Percentiles rank a stretch among this genome's conserved stretches.
These are phyloP conservation scores for Drosophila testacea DNA, from an alignment of 2,888 invertebrate genomes.

Conservation along the genomic window DNA sequence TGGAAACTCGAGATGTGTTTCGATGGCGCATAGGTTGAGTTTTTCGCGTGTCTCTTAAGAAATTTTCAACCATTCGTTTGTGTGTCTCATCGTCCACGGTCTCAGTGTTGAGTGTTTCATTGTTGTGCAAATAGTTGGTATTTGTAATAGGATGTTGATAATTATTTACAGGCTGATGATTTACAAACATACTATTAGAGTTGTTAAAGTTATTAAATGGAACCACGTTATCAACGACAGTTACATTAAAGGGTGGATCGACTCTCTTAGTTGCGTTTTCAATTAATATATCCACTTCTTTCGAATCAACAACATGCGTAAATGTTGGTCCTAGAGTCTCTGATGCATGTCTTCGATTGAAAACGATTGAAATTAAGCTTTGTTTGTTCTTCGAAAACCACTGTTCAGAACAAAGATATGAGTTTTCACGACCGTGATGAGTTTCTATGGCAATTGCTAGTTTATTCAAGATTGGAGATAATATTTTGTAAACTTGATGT, in stretches of 20 bases:
- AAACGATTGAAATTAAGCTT: constrained; percentile 88
- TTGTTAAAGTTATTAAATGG: neutral
- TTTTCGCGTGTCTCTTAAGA: constrained; percentile 70
- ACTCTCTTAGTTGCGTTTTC: constrained; percentile 50
- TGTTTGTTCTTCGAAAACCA: constrained; percentile 88
- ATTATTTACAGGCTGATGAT: neutral
- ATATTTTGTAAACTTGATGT: constrained; percentile 73
- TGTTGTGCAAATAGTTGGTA: constrained; percentile 6
- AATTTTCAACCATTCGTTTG: constrained; percentile 82
- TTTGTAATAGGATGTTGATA: neutral
- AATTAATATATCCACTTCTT: constrained; percentile 81
- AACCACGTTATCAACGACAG: neutral
- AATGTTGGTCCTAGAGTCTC: constrained; percentile 87
- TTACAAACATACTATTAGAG: neutral
- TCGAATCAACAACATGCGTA: constrained; percentile 85
- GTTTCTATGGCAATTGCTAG: constrained; percentile 90
- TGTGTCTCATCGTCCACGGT: constrained; percentile 81
- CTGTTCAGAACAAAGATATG: constrained; percentile 89
- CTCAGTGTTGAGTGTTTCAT: neutral
- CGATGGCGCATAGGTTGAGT: constrained; percentile 25
- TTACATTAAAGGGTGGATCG: constrained; percentile 24
- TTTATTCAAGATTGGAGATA: constrained; percentile 86
- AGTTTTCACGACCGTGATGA: constrained; percentile 90
- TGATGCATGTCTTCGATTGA: constrained; percentile 89
- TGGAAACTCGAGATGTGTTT: constrained; percentile 23